phyloP scores from a whole-genome alignment of 1,140 invertebrate species.

The Camponotus vicinus region DNA sequence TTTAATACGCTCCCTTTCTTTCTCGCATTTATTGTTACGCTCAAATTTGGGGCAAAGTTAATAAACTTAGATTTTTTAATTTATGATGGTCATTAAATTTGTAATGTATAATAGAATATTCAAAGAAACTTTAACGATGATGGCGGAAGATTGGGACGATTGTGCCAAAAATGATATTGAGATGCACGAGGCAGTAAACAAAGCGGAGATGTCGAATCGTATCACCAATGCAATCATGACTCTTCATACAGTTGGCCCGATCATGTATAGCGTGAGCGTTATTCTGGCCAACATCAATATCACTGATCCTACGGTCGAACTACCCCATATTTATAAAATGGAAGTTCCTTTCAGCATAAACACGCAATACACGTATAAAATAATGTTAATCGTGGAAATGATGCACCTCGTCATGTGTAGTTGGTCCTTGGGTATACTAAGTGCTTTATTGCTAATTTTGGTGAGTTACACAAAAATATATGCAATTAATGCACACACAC shows the following conservation, averaged over 20 bases:
- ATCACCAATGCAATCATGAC: neutral
- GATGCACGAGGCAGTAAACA: neutral
- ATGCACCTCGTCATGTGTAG: neutral
- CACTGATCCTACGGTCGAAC: neutral
- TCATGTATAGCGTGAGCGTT: neutral
- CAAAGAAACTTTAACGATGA: neutral
- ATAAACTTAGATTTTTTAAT: no score
- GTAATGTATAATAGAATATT: neutral
- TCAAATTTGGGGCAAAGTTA: no score
- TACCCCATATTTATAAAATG: neutral
- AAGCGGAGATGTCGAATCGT: neutral
- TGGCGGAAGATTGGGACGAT: neutral
- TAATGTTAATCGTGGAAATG: neutral
- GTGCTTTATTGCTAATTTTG: neutral
- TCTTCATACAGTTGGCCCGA: neutral
- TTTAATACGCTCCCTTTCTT: neutral
- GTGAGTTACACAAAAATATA: neutral
- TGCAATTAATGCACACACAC: neutral
- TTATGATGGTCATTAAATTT: no score
- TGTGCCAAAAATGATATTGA: neutral
- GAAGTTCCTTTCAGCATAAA: slow-evolving; percentile 17
- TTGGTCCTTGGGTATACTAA: neutral
- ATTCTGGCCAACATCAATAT: neutral
- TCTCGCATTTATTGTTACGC: no score
- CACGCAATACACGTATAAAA: neutral